Evolutionary conservation across 2,113 vertebrate genomes (phyloP), one percentile per base, ranked within the genome.

Genomic region (Meleagris gallopavo): DNA sequence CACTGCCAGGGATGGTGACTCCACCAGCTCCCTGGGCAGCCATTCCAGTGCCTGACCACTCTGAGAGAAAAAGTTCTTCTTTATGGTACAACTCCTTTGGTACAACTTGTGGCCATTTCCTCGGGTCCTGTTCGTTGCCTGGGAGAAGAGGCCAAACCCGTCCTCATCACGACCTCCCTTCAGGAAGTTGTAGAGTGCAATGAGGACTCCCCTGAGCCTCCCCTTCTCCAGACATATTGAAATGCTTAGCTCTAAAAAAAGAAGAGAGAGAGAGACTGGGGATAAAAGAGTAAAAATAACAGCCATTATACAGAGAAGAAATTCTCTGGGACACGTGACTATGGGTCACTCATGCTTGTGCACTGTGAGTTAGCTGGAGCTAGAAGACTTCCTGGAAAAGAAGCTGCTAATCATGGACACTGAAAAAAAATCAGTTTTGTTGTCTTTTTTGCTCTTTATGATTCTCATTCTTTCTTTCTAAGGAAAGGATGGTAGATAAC

Each of bases 231-330:
- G 13, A 0, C 71, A n/a, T 78, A 72, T 86, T 91, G 90, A 95
- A 80, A 88, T 91, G 72, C 95, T 95, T 90, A 94, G 61, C 73
- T 69, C 17, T 78, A 88, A 78, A 88, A 90, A 90, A 67, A 52
- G 9, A 20, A 46, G 46, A 46, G 46, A 46, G 45, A 45, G 45
- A 93, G 57, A 88, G 54, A 41, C 70, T 81, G 43, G 76, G 89
- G 94, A 97, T 95, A 93, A 94, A 71, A 85, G 50, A 60, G 82
- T 95, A 96, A 96, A 97, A 95, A 95, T 96, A 96, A 93, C 80
- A 89, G 57, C 61, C 58, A 69, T 94, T 96, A 88, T 62, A 75
- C 73, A 83, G 90, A 86, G 65, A 69, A 91, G 24, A 58, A 91
- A 90, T 93, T 88, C 85, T 95, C 90, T 34, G 52, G 93, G 85